Conservation (phyloP, 1,140 invertebrate species). For the Drosophila paulistorum region DNA sequence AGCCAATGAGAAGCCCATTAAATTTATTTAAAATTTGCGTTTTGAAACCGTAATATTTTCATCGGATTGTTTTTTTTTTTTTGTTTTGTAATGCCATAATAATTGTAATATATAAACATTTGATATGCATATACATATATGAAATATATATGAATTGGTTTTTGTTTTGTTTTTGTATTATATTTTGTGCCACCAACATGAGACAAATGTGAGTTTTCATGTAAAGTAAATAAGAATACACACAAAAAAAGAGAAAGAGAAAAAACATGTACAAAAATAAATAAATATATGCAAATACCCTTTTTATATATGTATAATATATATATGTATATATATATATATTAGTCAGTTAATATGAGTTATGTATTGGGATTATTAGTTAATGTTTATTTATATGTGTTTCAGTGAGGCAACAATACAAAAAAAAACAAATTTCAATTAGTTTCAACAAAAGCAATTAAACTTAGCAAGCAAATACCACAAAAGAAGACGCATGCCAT, state of each 20-base stretch:
- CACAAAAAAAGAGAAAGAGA: slow-evolving; percentile 77
- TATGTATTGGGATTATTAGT: background rate
- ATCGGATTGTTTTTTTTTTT: slow-evolving; percentile 33
- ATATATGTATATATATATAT: slow-evolving; percentile 40
- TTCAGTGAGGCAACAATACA: background rate
- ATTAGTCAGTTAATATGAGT: slow-evolving; percentile 28
- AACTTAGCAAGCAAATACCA: background rate
- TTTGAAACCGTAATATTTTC: slow-evolving; percentile 32
- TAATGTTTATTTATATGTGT: background rate
- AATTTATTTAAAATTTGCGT: slow-evolving; percentile 39
- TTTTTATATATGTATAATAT: slow-evolving; percentile 53
- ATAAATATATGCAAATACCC: slow-evolving; percentile 54
- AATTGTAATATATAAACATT: slow-evolving; percentile 49
- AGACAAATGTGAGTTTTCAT: slow-evolving; percentile 66
- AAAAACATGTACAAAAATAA: slow-evolving; percentile 82
- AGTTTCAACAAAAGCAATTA: background rate
- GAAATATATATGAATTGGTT: slow-evolving; percentile 13
- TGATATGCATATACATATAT: slow-evolving; percentile 45
- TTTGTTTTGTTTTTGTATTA: slow-evolving; percentile 31
- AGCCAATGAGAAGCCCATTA: slow-evolving; percentile 64
- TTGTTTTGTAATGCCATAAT: slow-evolving; percentile 30
- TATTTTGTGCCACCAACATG: slow-evolving; percentile 80
- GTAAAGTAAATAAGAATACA: slow-evolving; percentile 68
- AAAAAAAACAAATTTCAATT: background rate
- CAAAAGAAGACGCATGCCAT: no score